Evolutionary conservation across 2,113 vertebrate genomes (phyloP).

Genomic region (Agelaius phoeniceus): DNA sequence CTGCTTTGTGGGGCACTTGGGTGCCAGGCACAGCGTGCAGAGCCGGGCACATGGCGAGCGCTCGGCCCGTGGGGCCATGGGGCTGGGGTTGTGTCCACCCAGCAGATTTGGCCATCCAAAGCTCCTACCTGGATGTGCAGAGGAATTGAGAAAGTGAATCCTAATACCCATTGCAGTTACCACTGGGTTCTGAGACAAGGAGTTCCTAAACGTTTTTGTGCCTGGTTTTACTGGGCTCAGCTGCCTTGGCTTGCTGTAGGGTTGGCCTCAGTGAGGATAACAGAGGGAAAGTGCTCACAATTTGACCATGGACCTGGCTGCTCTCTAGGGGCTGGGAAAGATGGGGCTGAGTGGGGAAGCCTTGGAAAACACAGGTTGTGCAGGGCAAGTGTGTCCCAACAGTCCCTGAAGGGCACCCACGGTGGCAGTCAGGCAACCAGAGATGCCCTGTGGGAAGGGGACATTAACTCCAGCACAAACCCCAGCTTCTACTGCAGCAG

Average conservation of each 20-base stretch:
- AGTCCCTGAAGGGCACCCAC: not conserved
- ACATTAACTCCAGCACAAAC: not conserved
- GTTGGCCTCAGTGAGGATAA: not conserved
- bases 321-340: not conserved
- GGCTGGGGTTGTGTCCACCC: not conserved
- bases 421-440: not conserved
- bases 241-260: not conserved
- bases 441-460: not conserved
- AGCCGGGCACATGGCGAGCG: fast-evolving
- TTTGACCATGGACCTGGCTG: fast-evolving
- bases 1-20: not conserved
- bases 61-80: fast-evolving
- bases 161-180: not conserved
- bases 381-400: not conserved
- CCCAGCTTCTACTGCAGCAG: not conserved
- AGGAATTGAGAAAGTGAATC: not conserved
- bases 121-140: not conserved
- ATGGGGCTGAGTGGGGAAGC: not conserved
- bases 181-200: not conserved
- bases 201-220: not conserved
- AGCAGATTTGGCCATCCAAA: not conserved
- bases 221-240: not conserved
- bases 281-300: not conserved
- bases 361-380: not conserved
- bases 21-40: not conserved